A percentile compares a stretch with the other conserved stretches of the same genome.
phyloP scores from a whole-genome alignment of 2,113 vertebrate genomes.

The Elgaria multicarinata region DNA sequence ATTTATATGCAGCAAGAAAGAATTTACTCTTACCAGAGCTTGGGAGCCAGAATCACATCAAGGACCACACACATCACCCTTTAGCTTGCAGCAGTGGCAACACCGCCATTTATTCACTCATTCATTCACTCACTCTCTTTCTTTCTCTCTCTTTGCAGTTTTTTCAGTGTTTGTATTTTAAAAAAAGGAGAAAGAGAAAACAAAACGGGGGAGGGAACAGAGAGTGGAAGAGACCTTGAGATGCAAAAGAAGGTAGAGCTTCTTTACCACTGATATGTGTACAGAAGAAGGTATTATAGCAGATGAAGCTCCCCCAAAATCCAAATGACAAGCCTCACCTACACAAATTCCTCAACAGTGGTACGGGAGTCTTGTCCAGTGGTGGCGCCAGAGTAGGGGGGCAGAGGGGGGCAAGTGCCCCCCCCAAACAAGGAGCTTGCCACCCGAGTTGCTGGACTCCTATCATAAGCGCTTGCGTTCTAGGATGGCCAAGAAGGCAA shows the following conservation, averaged over 20 bases:
- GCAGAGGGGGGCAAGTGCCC: no score
- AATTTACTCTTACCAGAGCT: not conserved
- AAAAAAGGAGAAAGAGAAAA: not conserved
- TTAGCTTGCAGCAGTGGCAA: not conserved
- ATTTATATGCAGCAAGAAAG: not conserved
- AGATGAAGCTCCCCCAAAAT: not conserved
- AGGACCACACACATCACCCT: not conserved
- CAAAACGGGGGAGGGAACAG: not conserved
- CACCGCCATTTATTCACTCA: not conserved
- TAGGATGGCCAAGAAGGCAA: no score
- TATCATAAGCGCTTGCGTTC: no score
- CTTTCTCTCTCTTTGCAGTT: not conserved
- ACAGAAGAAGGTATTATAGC: not conserved
- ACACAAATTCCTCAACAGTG: no score
- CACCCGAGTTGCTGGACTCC: no score
- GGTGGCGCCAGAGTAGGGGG: no score
- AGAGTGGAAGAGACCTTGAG: not conserved
- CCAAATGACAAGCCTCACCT: not conserved
- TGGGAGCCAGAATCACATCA: not conserved
- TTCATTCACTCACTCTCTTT: no score
- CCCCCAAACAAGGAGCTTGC: no score
- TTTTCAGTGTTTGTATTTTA: not conserved
- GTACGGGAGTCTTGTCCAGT: not conserved
- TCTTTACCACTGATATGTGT: not conserved
- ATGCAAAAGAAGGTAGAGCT: not conserved